Conservation (phyloP, 2,113 vertebrate genomes). For the Phoxinus phoxinus region DNA sequence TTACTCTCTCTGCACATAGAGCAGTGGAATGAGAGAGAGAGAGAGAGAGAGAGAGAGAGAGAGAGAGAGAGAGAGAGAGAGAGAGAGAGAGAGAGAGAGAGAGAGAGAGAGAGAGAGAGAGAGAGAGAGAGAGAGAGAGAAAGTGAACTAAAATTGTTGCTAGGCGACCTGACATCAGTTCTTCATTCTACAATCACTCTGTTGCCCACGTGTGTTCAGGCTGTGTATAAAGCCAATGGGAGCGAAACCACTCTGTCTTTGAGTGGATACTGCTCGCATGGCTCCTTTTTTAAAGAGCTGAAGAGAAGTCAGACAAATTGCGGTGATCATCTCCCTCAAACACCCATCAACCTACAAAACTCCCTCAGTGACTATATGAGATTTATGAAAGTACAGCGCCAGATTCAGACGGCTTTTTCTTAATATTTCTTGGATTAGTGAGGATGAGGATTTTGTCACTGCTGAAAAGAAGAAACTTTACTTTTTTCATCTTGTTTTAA, state of each 20-base stretch:
- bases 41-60: conserved; percentile 37
- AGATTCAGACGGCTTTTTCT: neutral
- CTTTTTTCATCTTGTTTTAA: neutral
- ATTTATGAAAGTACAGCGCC: neutral
- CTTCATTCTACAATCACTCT: conserved; percentile 64
- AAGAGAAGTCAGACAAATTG: neutral
- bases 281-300: conserved; percentile 38
- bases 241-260: conserved; percentile 33
- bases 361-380: neutral
- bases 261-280: conserved; percentile 38
- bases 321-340: neutral
- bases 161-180: conserved; percentile 73
- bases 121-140: too few relatives aligned
- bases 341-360: neutral
- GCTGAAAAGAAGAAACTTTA: neutral
- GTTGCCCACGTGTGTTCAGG: conserved; percentile 65
- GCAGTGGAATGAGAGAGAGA: conserved; percentile 39
- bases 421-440: neutral
- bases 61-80: conserved; percentile 46
- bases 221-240: conserved; percentile 58
- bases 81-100: conserved; percentile 44
- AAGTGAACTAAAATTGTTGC: conserved; percentile 71
- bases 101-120: conserved; percentile 36
- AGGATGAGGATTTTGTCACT: conserved; percentile 10
- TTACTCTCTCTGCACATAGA: neutral